These are phyloP conservation scores for Drosophila acutilabella DNA, from an alignment of 2,888 invertebrate genomes.

Conservation along the genomic window DNA sequence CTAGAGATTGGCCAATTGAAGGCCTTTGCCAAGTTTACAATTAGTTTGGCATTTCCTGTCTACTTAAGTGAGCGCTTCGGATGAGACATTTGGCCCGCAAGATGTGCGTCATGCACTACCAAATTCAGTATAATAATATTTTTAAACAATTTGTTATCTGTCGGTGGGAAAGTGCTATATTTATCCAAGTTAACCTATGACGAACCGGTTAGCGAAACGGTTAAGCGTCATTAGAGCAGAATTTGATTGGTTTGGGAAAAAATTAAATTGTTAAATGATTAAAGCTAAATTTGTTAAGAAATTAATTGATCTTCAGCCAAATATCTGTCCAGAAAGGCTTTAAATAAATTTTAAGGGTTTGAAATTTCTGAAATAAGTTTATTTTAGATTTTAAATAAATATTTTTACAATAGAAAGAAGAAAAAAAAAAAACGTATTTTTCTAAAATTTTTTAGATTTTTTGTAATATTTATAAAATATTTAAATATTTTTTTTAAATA, in stretches of 20 bases:
- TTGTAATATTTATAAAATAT: too few species aligned
- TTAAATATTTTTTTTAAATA: too few species aligned
- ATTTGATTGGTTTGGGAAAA: not conserved
- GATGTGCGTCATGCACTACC: slow-evolving; percentile 49
- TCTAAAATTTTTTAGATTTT: too few species aligned
- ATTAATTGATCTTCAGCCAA: too few species aligned
- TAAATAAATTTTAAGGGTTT: too few species aligned
- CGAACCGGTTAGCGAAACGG: not conserved
- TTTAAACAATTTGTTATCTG: not conserved
- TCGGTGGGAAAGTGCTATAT: not conserved
- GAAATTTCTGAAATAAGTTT: too few species aligned
- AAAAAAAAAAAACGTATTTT: too few species aligned
- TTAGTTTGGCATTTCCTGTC: slow-evolving; percentile 68
- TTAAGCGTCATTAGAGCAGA: not conserved
- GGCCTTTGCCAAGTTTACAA: slow-evolving; percentile 38
- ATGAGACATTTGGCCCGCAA: slow-evolving; percentile 22
- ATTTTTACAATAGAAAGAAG: too few species aligned
- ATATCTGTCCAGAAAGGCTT: too few species aligned
- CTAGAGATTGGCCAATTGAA: slow-evolving; percentile 33
- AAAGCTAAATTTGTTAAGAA: too few species aligned
- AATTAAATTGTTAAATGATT: not conserved
- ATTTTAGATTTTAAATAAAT: too few species aligned
- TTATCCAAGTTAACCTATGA: not conserved
- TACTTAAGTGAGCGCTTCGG: slow-evolving; percentile 14
- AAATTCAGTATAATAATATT: slow-evolving; percentile 26